Evolutionary conservation across 2,888 invertebrate species (phyloP).

Genomic region (Willowsia nigromaculata): DNA sequence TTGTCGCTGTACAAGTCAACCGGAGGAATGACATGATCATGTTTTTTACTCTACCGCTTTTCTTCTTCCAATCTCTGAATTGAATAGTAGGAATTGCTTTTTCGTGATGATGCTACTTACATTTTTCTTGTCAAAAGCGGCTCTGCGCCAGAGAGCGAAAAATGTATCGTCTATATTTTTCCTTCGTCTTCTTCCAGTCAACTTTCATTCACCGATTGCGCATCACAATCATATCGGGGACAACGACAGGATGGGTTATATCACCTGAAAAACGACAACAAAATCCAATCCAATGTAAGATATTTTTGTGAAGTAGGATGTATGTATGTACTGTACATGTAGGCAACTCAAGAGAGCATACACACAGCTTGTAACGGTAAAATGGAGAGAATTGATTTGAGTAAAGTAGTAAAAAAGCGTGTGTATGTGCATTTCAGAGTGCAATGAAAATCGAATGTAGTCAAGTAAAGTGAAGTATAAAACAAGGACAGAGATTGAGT

Average conservation of each 20-base stretch:
- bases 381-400: constrained; percentile 13
- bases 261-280: constrained; percentile 2
- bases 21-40: constrained; percentile 62
- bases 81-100: neutral
- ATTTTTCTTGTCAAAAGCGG: constrained; percentile 15
- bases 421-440: too few relatives aligned
- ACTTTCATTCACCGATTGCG: neutral
- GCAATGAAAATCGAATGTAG: neutral
- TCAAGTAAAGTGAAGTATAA: neutral
- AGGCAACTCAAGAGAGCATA: too few relatives aligned
- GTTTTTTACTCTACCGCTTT: constrained; percentile 30
- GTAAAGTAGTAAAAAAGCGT: neutral
- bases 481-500: constrained; percentile 37
- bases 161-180: neutral
- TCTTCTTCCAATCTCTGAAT: neutral
- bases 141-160: neutral
- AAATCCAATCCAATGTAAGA: neutral
- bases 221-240: neutral
- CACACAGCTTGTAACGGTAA: too few relatives aligned
- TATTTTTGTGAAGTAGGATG: too few relatives aligned
- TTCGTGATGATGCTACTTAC: neutral
- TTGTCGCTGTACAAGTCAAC: constrained; percentile 44
- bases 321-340: too few relatives aligned
- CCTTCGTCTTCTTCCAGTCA: neutral
- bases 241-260: neutral